Percentiles rank a stretch among this genome's conserved stretches.
phyloP scores from a whole-genome alignment of 2,113 vertebrate species.

The Peromyscus californicus region DNA sequence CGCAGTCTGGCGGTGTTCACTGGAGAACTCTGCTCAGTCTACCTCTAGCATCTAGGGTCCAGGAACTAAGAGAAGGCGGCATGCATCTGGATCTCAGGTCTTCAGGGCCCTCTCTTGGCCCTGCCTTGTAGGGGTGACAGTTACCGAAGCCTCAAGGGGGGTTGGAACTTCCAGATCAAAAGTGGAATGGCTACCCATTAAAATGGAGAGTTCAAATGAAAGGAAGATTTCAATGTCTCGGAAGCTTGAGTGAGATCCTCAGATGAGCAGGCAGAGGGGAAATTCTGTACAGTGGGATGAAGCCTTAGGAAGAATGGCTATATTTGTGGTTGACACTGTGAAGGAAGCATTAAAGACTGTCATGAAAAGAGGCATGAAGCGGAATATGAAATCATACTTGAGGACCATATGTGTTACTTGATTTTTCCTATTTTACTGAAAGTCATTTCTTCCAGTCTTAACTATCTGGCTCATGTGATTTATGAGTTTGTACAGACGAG shows the following conservation, averaged over 20 bases:
- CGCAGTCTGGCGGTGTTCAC: no score
- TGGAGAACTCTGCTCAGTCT: no score
- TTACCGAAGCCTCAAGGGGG: no score
- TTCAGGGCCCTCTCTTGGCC: no score
- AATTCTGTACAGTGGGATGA: background rate
- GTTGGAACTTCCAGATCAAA: no score
- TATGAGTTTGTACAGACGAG: background rate
- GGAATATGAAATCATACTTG: background rate
- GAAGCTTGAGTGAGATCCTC: background rate
- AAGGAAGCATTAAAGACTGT: background rate
- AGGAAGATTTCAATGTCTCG: background rate
- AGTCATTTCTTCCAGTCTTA: background rate
- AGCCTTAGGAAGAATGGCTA: background rate
- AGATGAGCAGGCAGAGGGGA: background rate
- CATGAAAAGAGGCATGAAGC: background rate
- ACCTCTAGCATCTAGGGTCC: no score
- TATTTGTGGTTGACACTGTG: background rate
- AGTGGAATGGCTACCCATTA: no score
- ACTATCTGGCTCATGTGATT: background rate
- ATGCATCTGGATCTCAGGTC: no score
- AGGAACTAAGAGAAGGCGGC: no score
- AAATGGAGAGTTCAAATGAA: background rate
- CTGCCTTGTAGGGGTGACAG: no score
- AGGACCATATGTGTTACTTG: background rate
- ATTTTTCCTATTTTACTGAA: background rate